Evolutionary conservation across 2,888 invertebrate genomes (phyloP).

Genomic region (Macropis europaea): DNA sequence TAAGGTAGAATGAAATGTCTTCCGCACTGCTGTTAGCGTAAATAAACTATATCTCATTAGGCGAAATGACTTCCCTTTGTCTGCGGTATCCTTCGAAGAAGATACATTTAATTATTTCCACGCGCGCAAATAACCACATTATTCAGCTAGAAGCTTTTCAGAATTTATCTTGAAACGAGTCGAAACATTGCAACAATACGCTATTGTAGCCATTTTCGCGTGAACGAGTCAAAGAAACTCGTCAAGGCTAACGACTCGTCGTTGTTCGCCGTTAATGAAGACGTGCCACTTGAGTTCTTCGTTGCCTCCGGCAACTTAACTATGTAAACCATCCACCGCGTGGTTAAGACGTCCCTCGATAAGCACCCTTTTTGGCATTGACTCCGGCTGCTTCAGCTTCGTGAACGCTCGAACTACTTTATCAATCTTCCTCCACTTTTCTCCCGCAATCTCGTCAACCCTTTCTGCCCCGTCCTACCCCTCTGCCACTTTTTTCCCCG

Average conservation of each 20-base stretch:
- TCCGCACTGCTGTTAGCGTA: too few species aligned
- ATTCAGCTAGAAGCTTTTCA: background rate
- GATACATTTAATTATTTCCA: background rate
- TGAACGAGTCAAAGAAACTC: background rate
- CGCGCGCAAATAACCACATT: background rate
- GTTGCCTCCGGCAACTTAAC: slow-evolving; percentile 59
- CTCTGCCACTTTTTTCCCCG: background rate
- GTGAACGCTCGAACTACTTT: slow-evolving; percentile 6
- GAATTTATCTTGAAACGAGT: background rate
- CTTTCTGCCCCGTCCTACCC: background rate
- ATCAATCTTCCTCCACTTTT: background rate
- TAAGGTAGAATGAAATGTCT: too few species aligned
- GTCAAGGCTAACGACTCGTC: background rate
- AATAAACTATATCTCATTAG: too few species aligned
- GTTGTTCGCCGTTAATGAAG: slow-evolving; percentile 28
- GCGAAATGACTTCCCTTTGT: background rate
- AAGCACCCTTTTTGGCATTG: slow-evolving; percentile 41
- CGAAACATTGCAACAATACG: background rate
- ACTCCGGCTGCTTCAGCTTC: background rate
- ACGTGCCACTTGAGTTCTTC: slow-evolving; percentile 15
- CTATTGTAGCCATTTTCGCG: background rate
- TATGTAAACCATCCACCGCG: slow-evolving; percentile 71
- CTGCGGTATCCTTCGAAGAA: background rate
- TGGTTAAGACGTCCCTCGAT: slow-evolving; percentile 65
- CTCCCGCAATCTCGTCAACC: too few species aligned